Evolutionary conservation across 2,888 invertebrate species (phyloP).

Genomic region (Cataglyphis cursor): DNA sequence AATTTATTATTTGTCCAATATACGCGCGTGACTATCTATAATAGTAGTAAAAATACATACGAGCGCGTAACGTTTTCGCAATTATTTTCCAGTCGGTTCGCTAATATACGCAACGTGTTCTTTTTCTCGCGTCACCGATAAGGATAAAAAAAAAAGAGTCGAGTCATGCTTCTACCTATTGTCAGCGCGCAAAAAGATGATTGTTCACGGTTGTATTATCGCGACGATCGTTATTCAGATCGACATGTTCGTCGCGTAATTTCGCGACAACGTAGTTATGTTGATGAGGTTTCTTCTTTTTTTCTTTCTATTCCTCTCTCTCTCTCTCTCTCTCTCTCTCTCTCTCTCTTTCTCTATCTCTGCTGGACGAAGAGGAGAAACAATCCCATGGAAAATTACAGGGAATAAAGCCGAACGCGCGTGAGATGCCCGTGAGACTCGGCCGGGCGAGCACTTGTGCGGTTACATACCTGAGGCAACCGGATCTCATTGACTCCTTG

Average conservation of each 20-base stretch:
- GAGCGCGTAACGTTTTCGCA: not conserved
- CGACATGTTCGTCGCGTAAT: constrained; percentile 9
- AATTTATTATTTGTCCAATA: constrained; percentile 37
- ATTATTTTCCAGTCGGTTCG: not conserved
- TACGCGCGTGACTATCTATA: not conserved
- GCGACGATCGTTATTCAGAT: constrained; percentile 29
- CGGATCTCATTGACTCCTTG: constrained; percentile 79
- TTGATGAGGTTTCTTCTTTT: constrained; percentile 20
- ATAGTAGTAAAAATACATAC: not conserved
- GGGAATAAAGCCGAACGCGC: constrained; percentile 73
- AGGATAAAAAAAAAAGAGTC: constrained; percentile 48
- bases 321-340: constrained; percentile 3
- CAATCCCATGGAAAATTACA: constrained; percentile 73
- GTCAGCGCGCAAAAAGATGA: constrained; percentile 6
- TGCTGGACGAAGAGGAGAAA: constrained; percentile 16
- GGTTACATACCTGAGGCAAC: constrained; percentile 77
- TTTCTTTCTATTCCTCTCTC: not conserved
- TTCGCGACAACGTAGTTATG: not conserved
- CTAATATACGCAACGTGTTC: constrained; percentile 6
- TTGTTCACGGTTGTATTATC: constrained; percentile 30
- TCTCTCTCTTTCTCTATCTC: not conserved
- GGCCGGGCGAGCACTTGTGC: constrained; percentile 66
- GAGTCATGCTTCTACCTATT: constrained; percentile 12
- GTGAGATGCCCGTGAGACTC: constrained; percentile 71
- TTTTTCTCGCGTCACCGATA: constrained; percentile 24